Base-by-base conservation (phyloP, 2,888 invertebrate genomes). In the Sphaerophoria taeniata region DNA sequence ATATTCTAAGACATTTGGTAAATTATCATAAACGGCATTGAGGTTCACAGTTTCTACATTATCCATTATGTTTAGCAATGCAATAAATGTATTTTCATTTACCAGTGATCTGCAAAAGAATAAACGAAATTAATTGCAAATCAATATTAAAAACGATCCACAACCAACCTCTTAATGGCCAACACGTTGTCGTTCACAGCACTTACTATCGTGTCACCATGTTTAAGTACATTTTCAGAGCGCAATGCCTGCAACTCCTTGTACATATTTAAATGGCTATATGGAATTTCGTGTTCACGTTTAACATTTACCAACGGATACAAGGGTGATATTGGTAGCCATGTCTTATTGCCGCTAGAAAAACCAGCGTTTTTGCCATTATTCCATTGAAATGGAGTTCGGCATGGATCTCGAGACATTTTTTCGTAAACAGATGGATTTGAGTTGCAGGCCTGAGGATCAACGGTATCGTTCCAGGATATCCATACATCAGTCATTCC, bases 401-500 rank as follows among this genome's bases (percentile, higher is more conserved):
- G 92, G 63, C 93, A 93, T 0, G 94, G 93, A 90, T 96, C 96
- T 5, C 96, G 89, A 0, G 94, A 94, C 33, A 91, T 93, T 49
- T 91, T 88, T 85, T 93, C 91, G 90, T 95, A 95, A 86, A 94
- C 93, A 1, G 93, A 88, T 0, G 94, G 93, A 87, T 95, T 95
- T 0, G 94, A 94, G 88, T 94, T 94, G 88, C 94, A 94, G 0
- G 95, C 95, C 4, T 93, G 93, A 0, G 95, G 94, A 91, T 95
- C 96, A 0, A 93, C 90, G 0, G 95, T 95, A 75, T 95, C 93
- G 3, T 93, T 92, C 93, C 94, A 95, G 3, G 93, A 93, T 16
- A 95, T 92, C 88, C 90, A 90, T 3, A 93, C 94, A 89, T 96
- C 94, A 0, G 93, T 93, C 96, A 97, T 96, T 6, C 96, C 97